Base-by-base conservation (phyloP, 2,888 invertebrate species). In the Plagiodera versicolora region DNA sequence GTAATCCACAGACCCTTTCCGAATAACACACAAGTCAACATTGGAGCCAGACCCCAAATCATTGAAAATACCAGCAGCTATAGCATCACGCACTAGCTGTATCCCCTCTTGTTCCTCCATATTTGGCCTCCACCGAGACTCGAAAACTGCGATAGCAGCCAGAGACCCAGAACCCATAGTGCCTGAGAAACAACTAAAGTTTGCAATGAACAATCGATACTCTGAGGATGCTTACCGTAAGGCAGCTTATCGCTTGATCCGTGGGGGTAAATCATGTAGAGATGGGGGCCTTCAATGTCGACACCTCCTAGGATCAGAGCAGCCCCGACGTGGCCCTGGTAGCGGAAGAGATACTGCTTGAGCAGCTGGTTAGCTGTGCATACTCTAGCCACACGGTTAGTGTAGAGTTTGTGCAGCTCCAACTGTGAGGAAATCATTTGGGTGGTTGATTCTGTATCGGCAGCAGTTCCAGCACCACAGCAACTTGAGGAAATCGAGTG, bases 381-480 rank as follows among this genome's bases (percentile, higher is more conserved):
- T 0, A 99, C 97, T 0, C 95, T 92, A 46, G 95, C 93, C 55
- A 88, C 86, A 58, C 98, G 88, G 6, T 94, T 95, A 0, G 96
- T 97, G 76, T 94, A 95, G 67, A 99, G 82, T 53, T 93, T 89
- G 78, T 96, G 94, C 53, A 99, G 82, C 77, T 97, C 95, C 70
- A 99, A 80, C 77, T 99, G 95, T 11, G 97, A 95, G 0, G 95
- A 86, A 70, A 99, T 92, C 83, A 95, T 89, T 73, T 91, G 88
- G 0, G 95, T 95, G 6, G 95, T 95, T 90, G 92, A 93, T 79
- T 95, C 94, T 1, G 98, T 95, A 77, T 99, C 99, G 0, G 99
- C 99, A 18, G 99, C 98, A 57, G 98, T 99, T 59, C 99, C 99
- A 59, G 98, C 99, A 64, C 98, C 98, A 77, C 97, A 98, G 75